Conservation (phyloP, 2,888 invertebrate genomes). For the Adelognathus sp. region DNA sequence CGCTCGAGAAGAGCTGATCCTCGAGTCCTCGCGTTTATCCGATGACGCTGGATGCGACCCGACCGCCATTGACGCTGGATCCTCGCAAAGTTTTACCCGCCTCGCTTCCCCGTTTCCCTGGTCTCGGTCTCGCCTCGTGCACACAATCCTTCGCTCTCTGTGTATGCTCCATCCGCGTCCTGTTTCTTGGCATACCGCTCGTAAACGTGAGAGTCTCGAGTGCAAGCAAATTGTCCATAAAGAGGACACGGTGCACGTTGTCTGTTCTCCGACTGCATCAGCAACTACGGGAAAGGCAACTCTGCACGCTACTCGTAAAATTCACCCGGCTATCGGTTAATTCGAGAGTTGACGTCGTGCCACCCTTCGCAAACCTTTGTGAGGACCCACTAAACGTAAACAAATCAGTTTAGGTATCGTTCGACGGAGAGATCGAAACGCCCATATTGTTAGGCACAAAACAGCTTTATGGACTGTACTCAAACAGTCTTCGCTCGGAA, state of each 20-base stretch:
- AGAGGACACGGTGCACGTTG: constrained; percentile 21
- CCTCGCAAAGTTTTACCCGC: not conserved
- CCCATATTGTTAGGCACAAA: not conserved
- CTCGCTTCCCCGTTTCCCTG: constrained; percentile 16
- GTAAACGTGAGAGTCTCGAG: constrained; percentile 47
- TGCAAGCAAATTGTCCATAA: constrained; percentile 57
- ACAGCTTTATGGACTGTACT: constrained; percentile 20
- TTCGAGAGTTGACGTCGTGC: constrained; percentile 11
- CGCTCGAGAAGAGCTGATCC: constrained; percentile 1
- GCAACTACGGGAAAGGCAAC: not conserved
- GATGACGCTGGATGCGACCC: constrained; percentile 1
- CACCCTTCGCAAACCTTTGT: constrained; percentile 7
- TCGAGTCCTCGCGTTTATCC: not conserved
- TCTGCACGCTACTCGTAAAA: constrained; percentile 35
- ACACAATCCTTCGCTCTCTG: too few relatives aligned
- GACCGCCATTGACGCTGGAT: constrained; percentile 13
- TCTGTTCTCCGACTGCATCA: not conserved
- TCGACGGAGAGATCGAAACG: constrained; percentile 16
- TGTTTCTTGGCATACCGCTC: constrained; percentile 33
- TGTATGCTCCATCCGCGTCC: constrained; percentile 16
- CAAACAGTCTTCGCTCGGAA: not conserved
- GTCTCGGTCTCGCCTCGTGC: constrained; percentile 1
- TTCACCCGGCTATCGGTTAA: constrained; percentile 32
- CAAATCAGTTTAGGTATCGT: constrained; percentile 34
- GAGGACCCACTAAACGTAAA: constrained; percentile 41